Conservation (phyloP, 2,797 vertebrate species). For the Ciconia nigra region DNA sequence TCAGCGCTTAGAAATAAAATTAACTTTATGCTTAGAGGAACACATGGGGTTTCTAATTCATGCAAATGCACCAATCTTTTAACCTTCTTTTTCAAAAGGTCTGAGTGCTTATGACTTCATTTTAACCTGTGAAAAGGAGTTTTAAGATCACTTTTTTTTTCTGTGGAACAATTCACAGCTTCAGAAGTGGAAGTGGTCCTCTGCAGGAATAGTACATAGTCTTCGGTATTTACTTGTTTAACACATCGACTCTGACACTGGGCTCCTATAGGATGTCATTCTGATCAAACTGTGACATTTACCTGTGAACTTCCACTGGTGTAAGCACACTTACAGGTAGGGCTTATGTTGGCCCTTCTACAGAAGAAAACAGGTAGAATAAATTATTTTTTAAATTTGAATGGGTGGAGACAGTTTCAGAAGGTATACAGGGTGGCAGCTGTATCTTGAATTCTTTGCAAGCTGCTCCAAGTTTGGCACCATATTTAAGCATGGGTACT, state of each 20-base stretch:
- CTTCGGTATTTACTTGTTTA: not conserved
- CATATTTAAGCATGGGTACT: not conserved
- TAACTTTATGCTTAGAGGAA: not conserved
- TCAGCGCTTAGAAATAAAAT: not conserved
- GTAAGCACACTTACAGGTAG: not conserved
- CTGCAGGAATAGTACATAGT: not conserved
- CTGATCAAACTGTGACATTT: not conserved
- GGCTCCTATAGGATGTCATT: not conserved
- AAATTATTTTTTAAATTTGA: not conserved
- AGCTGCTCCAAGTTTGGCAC: not conserved
- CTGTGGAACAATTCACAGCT: not conserved
- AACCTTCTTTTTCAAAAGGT: not conserved
- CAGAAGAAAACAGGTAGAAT: not conserved
- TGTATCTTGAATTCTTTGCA: slow-evolving; percentile 6
- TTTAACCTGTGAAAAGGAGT: not conserved
- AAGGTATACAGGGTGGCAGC: not conserved
- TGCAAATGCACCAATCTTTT: not conserved
- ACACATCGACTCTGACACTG: not conserved
- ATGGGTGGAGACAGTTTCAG: not conserved
- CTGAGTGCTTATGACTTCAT: not conserved
- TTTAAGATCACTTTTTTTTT: not conserved
- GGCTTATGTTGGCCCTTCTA: not conserved
- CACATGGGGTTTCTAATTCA: not conserved
- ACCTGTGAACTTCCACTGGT: not conserved
- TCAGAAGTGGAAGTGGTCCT: not conserved